Conservation (phyloP, 2,797 vertebrate species). For the Nannoperca australis region DNA sequence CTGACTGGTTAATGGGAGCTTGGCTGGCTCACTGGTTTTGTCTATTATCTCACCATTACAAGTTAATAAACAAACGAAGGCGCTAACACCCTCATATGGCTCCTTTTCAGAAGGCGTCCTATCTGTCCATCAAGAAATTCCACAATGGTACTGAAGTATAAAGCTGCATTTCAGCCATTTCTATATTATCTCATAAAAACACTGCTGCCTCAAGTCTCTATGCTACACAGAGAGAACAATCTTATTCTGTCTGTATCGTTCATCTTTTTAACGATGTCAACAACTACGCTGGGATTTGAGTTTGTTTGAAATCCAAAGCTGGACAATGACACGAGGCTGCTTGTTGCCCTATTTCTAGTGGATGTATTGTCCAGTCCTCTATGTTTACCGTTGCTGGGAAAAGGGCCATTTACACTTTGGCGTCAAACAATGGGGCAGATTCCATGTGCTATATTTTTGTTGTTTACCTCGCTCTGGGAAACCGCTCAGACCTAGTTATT, state of each 20-base stretch:
- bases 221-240: constrained; percentile 42
- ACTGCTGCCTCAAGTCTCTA: constrained; percentile 24
- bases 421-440: constrained; percentile 81
- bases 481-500: constrained; percentile 71
- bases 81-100: constrained; percentile 22
- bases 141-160: constrained; percentile 41
- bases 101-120: constrained; percentile 27
- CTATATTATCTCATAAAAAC: constrained; percentile 59
- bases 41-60: constrained; percentile 47
- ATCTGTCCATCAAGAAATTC: constrained; percentile 60
- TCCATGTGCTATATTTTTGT: constrained; percentile 78
- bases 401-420: constrained; percentile 79
- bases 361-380: constrained; percentile 75
- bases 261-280: constrained; percentile 65
- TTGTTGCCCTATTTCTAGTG: constrained; percentile 73
- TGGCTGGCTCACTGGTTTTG: constrained; percentile 33
- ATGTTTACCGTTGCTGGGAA: constrained; percentile 79
- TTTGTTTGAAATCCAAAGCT: constrained; percentile 66
- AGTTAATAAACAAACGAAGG: constrained; percentile 37
- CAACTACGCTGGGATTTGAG: constrained; percentile 49
- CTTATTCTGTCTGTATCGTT: constrained; percentile 42
- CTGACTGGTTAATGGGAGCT: constrained; percentile 45
- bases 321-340: constrained; percentile 73
- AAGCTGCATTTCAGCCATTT: constrained; percentile 47
- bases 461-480: constrained; percentile 79